Percentiles rank a stretch among this genome's conserved stretches.
Conservation (phyloP, 2,113 vertebrate species). For the Colius striatus region DNA sequence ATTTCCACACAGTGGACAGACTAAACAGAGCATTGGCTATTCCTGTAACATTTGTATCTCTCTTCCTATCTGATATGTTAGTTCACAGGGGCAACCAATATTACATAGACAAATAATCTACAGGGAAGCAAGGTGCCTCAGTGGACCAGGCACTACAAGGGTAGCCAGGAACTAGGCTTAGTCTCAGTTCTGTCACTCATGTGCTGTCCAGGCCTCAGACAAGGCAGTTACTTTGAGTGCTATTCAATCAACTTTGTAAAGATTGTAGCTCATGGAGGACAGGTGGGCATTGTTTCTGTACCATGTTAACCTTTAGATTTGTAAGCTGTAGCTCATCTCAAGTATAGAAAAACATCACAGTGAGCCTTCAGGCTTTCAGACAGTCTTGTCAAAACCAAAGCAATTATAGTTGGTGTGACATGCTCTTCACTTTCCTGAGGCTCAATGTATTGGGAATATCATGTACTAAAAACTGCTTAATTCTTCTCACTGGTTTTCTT, state of each 20-base stretch:
- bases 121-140: neutral
- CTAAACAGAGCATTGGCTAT: neutral
- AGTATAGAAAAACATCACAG: neutral
- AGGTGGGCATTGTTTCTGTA: neutral
- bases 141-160: fast-evolving
- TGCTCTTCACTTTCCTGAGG: neutral
- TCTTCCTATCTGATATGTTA: neutral
- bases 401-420: neutral
- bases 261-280: neutral
- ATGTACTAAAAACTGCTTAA: neutral
- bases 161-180: neutral
- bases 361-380: neutral
- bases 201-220: neutral
- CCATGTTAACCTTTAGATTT: neutral
- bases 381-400: neutral
- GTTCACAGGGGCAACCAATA: neutral
- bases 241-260: neutral
- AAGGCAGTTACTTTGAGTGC: neutral
- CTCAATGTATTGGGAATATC: neutral
- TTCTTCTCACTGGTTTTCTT: conserved; percentile 3
- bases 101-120: neutral
- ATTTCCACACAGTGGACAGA: neutral
- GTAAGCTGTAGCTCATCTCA: neutral
- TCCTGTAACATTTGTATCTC: neutral
- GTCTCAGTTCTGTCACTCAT: neutral